Evolutionary conservation across 2,888 invertebrate genomes (phyloP).

Genomic region (Drosophila macrothrix): DNA sequence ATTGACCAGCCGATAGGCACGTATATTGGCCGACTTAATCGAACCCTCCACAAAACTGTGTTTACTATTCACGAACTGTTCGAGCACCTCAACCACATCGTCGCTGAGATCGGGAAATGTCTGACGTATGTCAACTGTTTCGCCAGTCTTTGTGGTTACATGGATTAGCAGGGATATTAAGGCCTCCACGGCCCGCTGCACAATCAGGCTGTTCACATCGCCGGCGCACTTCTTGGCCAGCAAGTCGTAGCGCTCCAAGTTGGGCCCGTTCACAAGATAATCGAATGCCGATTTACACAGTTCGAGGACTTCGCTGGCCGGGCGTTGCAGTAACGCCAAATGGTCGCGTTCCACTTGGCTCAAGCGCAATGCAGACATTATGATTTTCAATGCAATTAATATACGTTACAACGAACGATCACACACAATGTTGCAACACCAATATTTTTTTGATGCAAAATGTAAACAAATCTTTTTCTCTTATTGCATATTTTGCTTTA

Average conservation of each 20-base stretch:
- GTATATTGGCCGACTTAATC: constrained; percentile 82
- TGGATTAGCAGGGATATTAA: constrained; percentile 90
- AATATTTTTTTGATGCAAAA: constrained; percentile 16
- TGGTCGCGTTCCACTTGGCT: constrained; percentile 87
- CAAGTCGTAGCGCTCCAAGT: constrained; percentile 86
- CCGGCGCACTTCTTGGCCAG: constrained; percentile 85
- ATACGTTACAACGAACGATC: constrained; percentile 6
- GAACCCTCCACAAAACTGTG: constrained; percentile 82
- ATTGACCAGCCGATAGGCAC: constrained; percentile 85
- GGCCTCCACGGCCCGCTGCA: constrained; percentile 88
- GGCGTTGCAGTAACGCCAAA: constrained; percentile 86
- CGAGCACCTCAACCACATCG: constrained; percentile 80
- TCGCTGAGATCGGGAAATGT: constrained; percentile 68
- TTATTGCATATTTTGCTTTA: constrained; percentile 14
- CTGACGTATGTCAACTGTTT: constrained; percentile 64
- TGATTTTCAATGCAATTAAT: background rate
- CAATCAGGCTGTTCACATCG: constrained; percentile 78
- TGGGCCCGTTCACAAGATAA: constrained; percentile 88
- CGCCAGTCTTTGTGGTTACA: constrained; percentile 88
- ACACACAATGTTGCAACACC: constrained; percentile 32
- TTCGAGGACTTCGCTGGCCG: constrained; percentile 87
- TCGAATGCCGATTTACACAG: constrained; percentile 88
- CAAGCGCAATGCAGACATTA: constrained; percentile 78
- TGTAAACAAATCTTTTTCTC: constrained; percentile 39
- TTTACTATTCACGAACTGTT: constrained; percentile 83